Base-by-base conservation (phyloP, 2,888 invertebrate genomes). In the Ennomos fuscantarius region DNA sequence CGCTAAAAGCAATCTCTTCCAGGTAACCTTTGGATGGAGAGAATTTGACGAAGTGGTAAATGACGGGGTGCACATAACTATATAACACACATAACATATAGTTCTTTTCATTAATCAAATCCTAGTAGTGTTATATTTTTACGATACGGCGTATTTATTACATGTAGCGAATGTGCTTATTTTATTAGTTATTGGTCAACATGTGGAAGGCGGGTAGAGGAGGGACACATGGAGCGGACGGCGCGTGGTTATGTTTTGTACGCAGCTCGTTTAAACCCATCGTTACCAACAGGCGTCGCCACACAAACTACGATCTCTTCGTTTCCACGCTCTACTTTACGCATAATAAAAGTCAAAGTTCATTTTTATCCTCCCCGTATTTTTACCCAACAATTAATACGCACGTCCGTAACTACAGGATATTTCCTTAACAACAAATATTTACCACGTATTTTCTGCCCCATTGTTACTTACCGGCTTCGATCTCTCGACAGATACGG, bases 221-320 rank as follows among this genome's bases (percentile, higher is more conserved):
- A 55, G 60, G 67, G 64, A 60, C 64, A 64, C 50, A 32, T 24
- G 40, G 45, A 24, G 33, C 15, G 34, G 57, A 64, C 62, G 60
- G 66, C 70, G 75, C 71, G 75, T 70, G 79, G 78, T 76, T 76
- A 70, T 84, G 82, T 84, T 81, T 79, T 78, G 76, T 76, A 75
- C 71, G 70, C 76, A 78, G 79, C 78, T 83, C 84, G 83, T 87
- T 85, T 82, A 69, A 74, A 66, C 69, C 73, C 79, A 68, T 81
- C 86, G 83, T 89, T 84, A 82, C 74, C 70, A 87, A 78, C 82
- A 81, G 85, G 80, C 80, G 79, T 70, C 74, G 58, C 70, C 70
- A 65, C 77, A 81, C 79, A 76, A 78, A 81, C 80, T 75, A 71
- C 70, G 65, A 79, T 77, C 81, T 80, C 80, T 82, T 84, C 78